Conservation (phyloP, 37 sponge, comb jelly and placozoan genomes). For the Chondrilla cf. caribensis region DNA sequence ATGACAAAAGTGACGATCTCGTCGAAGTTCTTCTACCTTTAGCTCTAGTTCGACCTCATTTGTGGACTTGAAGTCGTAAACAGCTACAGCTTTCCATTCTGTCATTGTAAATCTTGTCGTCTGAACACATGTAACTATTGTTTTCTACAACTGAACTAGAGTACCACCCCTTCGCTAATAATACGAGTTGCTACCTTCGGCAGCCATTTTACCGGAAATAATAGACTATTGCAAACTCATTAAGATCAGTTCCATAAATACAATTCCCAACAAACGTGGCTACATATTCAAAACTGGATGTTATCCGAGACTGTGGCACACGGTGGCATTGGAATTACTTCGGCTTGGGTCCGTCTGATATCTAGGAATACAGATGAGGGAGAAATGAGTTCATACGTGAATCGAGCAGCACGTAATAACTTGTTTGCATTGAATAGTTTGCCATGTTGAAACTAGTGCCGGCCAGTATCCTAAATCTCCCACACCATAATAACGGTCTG, state of each 20-base stretch:
- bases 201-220: conserved; percentile 17
- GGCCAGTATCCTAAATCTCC: too few species aligned
- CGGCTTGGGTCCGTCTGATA: conserved; percentile 23
- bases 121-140: too few species aligned
- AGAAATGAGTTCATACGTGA: neutral
- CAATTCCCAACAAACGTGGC: neutral
- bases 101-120: conserved; percentile 1
- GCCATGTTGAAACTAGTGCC: neutral
- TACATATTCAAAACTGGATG: neutral
- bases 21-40: neutral
- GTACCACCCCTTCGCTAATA: too few species aligned
- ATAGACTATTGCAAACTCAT: too few species aligned
- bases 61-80: conserved; percentile 63
- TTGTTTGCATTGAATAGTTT: neutral
- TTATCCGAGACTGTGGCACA: too few species aligned
- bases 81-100: conserved; percentile 30
- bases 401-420: neutral
- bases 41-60: conserved; percentile 58
- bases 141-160: too few species aligned
- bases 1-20: too few species aligned
- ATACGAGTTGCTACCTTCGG: too few species aligned
- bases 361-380: neutral
- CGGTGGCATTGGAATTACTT: too few species aligned
- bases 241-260: too few species aligned
- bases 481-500: too few species aligned